Evolutionary conservation across 2,888 invertebrate species (phyloP), one percentile per base, ranked within the genome.

Genomic region (Euplexia lucipara): DNA sequence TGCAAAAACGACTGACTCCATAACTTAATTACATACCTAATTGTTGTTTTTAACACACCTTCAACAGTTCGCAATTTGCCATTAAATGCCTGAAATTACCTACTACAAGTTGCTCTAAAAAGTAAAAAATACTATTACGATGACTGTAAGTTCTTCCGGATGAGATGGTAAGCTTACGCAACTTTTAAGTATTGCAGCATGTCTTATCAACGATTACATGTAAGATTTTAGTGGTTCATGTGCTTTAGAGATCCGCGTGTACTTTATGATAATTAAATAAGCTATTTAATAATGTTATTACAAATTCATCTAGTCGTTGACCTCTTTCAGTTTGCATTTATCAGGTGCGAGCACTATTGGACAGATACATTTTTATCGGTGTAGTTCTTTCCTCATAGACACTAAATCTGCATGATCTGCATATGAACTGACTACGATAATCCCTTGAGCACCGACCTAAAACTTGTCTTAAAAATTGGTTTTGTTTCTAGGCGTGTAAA

Each of bases 131-230:
- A 0, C 12, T 18, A 12, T 30, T 14, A 54, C n/a, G 20, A 41
- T 20, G 22, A 1, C 30, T 8, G 18, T 26, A 32, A 35, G 44
- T 41, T 54, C 70, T 75, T 70, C 60, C 76, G 53, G 53, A 1
- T 14, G 34, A 58, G 44, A 45, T 35, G 42, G 42, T 22, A 20
- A 41, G 8, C 22, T 58, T 70, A 75, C n/a, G 60, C 49, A 70
- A 75, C 35, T 51, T 60, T 12, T 30, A 7, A 37, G 7, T 16
- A 16, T 20, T 22, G n/a, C n/a, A n/a, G n/a, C n/a, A n/a, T n/a
- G n/a, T n/a, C n/a, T n/a, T 20, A 20, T 12, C 30, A 16, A 41
- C 18, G 35, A 14, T 64, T 42, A 35, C 30, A 39, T 41, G 9
- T 12, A 1, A 49, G 6, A 14, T 6, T 42, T 41, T 39, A 53